phyloP scores from a whole-genome alignment of 2,797 vertebrate genomes.

The Betta splendens region DNA sequence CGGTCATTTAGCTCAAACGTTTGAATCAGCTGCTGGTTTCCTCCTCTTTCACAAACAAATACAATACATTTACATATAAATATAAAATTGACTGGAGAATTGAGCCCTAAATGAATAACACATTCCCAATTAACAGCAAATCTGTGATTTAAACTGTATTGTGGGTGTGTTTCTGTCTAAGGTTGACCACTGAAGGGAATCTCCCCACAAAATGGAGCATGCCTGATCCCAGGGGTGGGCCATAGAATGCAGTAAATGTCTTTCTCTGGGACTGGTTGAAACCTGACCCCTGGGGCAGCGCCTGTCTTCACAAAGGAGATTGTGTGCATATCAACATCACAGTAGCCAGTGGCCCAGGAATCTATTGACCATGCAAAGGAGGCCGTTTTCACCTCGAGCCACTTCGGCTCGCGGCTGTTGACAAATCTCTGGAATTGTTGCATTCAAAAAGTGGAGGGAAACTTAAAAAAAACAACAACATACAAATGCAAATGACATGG shows the following conservation, averaged over 20 bases:
- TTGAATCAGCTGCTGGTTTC: neutral
- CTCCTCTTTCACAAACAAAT: slow-evolving; percentile 1
- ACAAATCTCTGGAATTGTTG: slow-evolving; percentile 54
- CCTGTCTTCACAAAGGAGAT: slow-evolving; percentile 84
- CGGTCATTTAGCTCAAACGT: neutral
- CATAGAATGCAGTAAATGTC: slow-evolving; percentile 78
- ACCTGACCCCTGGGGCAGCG: slow-evolving; percentile 84
- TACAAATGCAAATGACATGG: slow-evolving; percentile 18
- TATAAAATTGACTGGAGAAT: too few relatives aligned
- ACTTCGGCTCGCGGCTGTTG: slow-evolving; percentile 33
- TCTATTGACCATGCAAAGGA: slow-evolving; percentile 74
- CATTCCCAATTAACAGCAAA: slow-evolving; percentile 23
- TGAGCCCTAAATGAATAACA: slow-evolving; percentile 8
- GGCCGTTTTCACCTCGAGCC: slow-evolving; percentile 64
- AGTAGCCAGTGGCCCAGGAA: slow-evolving; percentile 74
- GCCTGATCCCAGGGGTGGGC: slow-evolving; percentile 75
- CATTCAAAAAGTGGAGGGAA: slow-evolving; percentile 26
- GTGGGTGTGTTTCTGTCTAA: slow-evolving; percentile 10
- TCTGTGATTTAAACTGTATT: slow-evolving; percentile 25
- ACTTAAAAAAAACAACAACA: slow-evolving; percentile 16
- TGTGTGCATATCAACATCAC: slow-evolving; percentile 84
- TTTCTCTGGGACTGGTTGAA: slow-evolving; percentile 79
- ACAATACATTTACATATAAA: neutral
- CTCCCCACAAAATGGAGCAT: slow-evolving; percentile 77
- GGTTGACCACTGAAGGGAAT: slow-evolving; percentile 65